phyloP scores from a whole-genome alignment of 2,113 vertebrate species.

The Theropithecus gelada region DNA sequence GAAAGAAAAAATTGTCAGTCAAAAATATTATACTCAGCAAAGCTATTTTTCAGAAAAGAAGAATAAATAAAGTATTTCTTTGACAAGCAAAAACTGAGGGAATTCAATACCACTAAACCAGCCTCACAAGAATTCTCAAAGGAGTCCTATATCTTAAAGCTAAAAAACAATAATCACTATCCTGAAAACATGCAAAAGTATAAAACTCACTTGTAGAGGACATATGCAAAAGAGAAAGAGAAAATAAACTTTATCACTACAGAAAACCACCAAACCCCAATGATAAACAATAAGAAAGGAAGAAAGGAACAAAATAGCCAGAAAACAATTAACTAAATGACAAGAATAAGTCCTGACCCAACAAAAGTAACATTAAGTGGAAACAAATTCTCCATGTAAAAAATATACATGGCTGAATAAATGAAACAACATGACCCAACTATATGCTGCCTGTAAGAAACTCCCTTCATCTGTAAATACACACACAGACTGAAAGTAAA shows the following conservation, averaged over 20 bases:
- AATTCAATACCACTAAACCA: not conserved
- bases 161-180: not conserved
- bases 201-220: not conserved
- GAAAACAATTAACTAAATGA: not conserved
- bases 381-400: not conserved
- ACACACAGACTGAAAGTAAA: not conserved
- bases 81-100: not conserved
- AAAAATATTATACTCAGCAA: not conserved
- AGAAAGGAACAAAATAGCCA: not conserved
- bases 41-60: not conserved
- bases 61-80: not conserved
- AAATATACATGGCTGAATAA: not conserved
- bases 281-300: not conserved
- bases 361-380: not conserved
- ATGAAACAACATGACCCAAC: not conserved
- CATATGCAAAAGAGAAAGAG: not conserved
- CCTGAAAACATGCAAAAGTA: not conserved
- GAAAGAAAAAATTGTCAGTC: not conserved
- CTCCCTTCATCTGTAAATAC: not conserved
- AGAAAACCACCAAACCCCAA: not conserved
- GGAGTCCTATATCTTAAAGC: not conserved
- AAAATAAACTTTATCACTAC: not conserved
- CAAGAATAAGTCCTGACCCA: not conserved
- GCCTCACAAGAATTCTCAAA: not conserved
- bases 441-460: not conserved